These are phyloP conservation scores for Porites rus DNA, from an alignment of 92 coral and sea anemone species.

Conservation along the genomic window DNA sequence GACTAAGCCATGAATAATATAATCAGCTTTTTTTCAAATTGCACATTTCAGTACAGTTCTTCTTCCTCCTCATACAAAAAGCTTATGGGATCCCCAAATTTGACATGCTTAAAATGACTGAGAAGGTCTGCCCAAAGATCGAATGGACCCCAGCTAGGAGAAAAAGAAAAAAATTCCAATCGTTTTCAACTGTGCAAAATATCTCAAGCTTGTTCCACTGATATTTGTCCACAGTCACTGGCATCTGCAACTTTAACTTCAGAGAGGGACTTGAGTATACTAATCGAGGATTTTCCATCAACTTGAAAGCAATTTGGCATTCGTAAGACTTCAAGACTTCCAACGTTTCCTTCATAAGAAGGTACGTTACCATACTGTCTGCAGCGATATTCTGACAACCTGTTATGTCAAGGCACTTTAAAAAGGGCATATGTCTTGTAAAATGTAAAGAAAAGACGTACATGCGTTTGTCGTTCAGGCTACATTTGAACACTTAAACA, in stretches of 20 bases:
- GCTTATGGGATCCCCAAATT: constrained; percentile 52
- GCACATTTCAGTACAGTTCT: constrained; percentile 46
- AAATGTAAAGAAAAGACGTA: constrained; percentile 43
- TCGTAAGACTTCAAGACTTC: constrained; percentile 50
- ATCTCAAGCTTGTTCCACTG: constrained; percentile 54
- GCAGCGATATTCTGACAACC: constrained; percentile 50
- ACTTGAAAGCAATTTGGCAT: constrained; percentile 60
- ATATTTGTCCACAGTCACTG: constrained; percentile 45
- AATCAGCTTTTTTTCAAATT: constrained; percentile 17
- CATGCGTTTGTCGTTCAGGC: too few relatives aligned
- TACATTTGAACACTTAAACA: too few relatives aligned
- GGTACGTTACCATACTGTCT: constrained; percentile 58
- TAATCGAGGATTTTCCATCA: constrained; percentile 25
- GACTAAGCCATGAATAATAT: background rate
- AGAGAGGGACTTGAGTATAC: constrained; percentile 38
- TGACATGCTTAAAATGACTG: constrained; percentile 54
- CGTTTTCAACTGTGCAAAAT: constrained; percentile 42
- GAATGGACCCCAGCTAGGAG: constrained; percentile 43
- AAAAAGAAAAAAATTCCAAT: constrained; percentile 27
- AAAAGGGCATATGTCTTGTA: constrained; percentile 25
- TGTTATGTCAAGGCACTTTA: constrained; percentile 45
- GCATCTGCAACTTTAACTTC: constrained; percentile 45
- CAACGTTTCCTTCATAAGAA: constrained; percentile 14
- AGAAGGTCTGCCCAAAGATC: constrained; percentile 41
- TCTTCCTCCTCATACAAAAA: constrained; percentile 45